phyloP scores from a whole-genome alignment of 2,797 vertebrate species.

The Rousettus madagascariensis region DNA sequence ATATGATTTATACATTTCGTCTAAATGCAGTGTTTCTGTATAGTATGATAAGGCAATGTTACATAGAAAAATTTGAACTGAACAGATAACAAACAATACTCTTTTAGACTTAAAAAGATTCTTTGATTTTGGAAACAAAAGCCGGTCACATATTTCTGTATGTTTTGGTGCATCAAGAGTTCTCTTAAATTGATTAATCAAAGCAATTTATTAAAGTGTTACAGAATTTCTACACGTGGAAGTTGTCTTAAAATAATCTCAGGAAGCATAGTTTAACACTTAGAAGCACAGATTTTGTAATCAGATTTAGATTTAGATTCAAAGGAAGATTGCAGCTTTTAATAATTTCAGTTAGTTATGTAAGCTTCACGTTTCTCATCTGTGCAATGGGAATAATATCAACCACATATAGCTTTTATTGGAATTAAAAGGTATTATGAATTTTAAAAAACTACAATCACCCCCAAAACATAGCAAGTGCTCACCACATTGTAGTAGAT shows the following conservation, averaged over 20 bases:
- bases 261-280: neutral
- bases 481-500: neutral
- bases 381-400: neutral
- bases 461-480: neutral
- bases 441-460: neutral
- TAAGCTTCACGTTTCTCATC: slow-evolving; percentile 2
- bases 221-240: neutral
- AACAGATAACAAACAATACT: neutral
- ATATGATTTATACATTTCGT: neutral
- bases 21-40: neutral
- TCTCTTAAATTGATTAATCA: neutral
- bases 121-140: slow-evolving; percentile 18
- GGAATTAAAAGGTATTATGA: neutral
- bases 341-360: neutral
- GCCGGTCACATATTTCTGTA: neutral
- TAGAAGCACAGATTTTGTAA: neutral
- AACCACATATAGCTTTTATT: neutral
- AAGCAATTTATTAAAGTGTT: neutral
- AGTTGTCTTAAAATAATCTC: neutral
- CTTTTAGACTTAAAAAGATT: neutral
- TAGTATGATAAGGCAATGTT: neutral
- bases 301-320: neutral
- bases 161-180: neutral
- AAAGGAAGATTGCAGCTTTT: neutral
- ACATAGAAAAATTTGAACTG: neutral